Evolutionary conservation across 2,797 vertebrate genomes (phyloP).

Genomic region (Melanotaenia parkinsoni): DNA sequence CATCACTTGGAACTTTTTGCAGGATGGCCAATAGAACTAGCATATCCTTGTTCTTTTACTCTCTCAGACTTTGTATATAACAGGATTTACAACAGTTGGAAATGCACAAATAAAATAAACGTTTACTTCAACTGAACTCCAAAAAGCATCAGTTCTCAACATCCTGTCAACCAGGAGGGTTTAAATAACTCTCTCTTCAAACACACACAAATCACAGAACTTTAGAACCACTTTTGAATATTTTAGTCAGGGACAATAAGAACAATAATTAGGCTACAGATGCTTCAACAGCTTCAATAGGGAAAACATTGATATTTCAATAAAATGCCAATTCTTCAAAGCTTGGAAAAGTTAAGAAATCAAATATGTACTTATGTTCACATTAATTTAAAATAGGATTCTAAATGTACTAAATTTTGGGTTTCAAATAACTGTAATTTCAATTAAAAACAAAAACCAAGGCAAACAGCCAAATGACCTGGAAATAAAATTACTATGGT

Average conservation of each 20-base stretch:
- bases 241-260: slow-evolving; percentile 48
- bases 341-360: slow-evolving; percentile 27
- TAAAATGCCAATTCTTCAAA: slow-evolving; percentile 65
- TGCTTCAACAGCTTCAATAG: slow-evolving; percentile 44
- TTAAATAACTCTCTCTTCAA: slow-evolving; percentile 74
- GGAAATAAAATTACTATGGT: slow-evolving; percentile 21
- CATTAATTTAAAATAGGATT: slow-evolving; percentile 39
- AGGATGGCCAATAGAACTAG: slow-evolving; percentile 40
- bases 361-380: slow-evolving; percentile 32
- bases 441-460: slow-evolving; percentile 21
- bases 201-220: slow-evolving; percentile 73
- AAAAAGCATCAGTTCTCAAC: slow-evolving; percentile 45
- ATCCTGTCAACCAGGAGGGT: slow-evolving; percentile 61
- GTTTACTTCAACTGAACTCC: slow-evolving; percentile 53
- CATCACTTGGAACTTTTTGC: slow-evolving; percentile 54
- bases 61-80: slow-evolving; percentile 40
- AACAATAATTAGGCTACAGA: slow-evolving; percentile 41
- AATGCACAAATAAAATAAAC: slow-evolving; percentile 58
- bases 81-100: slow-evolving; percentile 55
- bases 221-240: slow-evolving; percentile 62
- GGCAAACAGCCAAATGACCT: slow-evolving; percentile 12
- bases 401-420: slow-evolving; percentile 19
- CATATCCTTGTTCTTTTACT: slow-evolving; percentile 46
- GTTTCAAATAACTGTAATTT: slow-evolving; percentile 30
- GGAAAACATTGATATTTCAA: slow-evolving; percentile 61